These are phyloP conservation scores for Prolemur simus DNA, from an alignment of 2,113 vertebrate genomes.

Conservation along the genomic window DNA sequence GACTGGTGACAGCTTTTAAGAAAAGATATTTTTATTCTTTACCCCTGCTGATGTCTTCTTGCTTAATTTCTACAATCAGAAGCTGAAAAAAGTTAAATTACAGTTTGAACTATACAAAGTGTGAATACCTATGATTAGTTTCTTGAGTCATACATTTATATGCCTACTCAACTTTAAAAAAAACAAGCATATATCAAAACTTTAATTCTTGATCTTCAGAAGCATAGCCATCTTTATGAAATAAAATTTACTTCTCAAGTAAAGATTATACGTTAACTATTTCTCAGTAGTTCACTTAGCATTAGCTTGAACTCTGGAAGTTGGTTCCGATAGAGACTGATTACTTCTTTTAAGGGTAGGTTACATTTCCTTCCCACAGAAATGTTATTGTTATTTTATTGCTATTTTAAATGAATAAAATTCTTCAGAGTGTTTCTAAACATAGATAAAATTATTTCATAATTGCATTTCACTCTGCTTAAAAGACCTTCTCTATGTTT, in stretches of 20 bases:
- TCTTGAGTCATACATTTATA: background rate
- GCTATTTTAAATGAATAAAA: background rate
- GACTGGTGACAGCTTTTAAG: background rate
- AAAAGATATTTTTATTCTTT: background rate
- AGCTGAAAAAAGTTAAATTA: background rate
- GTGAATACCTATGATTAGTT: background rate
- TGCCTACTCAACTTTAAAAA: background rate
- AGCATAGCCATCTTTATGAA: background rate
- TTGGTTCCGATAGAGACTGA: background rate
- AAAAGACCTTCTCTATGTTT: background rate
- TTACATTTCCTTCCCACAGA: background rate
- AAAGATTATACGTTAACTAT: background rate
- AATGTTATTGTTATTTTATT: background rate
- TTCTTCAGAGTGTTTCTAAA: slow-evolving; percentile 37
- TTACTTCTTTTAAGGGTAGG: background rate
- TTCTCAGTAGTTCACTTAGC: background rate
- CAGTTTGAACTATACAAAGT: background rate
- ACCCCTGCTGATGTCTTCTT: background rate
- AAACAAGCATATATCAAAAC: background rate
- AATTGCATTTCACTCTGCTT: slow-evolving; percentile 15
- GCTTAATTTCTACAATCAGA: slow-evolving; percentile 24
- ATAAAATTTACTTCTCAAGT: background rate
- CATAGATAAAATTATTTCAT: background rate
- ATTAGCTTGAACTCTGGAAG: background rate
- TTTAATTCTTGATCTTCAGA: background rate